Evolutionary conservation across 2,113 vertebrate species (phyloP).

Genomic region (Pelvicachromis taeniatus): DNA sequence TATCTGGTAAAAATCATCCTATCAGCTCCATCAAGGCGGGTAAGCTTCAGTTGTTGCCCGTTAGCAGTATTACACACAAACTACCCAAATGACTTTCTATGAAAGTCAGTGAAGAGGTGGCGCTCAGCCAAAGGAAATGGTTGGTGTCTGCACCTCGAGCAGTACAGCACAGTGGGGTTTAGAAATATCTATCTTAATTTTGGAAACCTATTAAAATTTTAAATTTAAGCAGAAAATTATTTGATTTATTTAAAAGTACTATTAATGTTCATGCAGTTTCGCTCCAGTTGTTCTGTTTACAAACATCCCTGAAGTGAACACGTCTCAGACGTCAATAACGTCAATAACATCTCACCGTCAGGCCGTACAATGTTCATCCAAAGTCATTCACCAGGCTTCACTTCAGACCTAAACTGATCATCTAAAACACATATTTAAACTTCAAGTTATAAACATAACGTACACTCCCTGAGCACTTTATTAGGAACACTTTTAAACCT

Average conservation of each 20-base stretch:
- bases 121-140: neutral
- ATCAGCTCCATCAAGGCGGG: neutral
- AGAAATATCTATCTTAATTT: neutral
- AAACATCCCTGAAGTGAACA: neutral
- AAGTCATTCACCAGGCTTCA: neutral
- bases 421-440: neutral
- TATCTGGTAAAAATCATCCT: neutral
- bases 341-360: neutral
- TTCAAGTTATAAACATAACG: neutral
- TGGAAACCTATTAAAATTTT: neutral
- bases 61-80: neutral
- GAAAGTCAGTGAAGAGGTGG: neutral
- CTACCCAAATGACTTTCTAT: neutral
- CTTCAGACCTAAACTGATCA: neutral
- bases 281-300: neutral
- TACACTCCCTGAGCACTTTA: neutral
- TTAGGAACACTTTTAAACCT: neutral
- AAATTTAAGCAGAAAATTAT: neutral
- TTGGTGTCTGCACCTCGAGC: neutral
- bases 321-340: neutral
- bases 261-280: neutral
- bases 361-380: neutral
- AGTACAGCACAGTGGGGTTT: neutral
- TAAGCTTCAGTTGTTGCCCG: neutral
- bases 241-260: neutral